Conservation (phyloP, 2,113 vertebrate species). For the Microcebus jonahi region DNA sequence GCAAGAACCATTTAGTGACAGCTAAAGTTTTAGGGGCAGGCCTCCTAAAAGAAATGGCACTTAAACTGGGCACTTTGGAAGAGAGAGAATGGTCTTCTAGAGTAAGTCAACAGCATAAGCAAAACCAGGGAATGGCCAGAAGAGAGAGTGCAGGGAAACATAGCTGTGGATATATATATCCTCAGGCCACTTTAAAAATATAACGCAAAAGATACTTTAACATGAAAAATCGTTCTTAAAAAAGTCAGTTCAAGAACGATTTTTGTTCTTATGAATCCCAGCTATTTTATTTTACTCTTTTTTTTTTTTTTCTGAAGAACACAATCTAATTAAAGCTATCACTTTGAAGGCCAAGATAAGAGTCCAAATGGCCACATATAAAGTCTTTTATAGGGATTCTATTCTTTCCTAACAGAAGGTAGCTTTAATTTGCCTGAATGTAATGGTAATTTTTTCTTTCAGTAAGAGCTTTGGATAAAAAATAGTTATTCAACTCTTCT, state of each 20-base stretch:
- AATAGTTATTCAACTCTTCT: constrained; percentile 2
- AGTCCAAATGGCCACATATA: background rate
- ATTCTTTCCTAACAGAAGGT: constrained; percentile 40
- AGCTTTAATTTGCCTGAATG: constrained; percentile 36
- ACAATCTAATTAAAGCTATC: constrained; percentile 37
- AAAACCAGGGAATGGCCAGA: background rate
- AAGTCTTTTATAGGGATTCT: background rate
- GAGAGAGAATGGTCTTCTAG: background rate
- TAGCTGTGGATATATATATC: background rate
- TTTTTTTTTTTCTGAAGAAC: constrained; percentile 16
- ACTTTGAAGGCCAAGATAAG: constrained; percentile 6
- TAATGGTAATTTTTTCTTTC: constrained; percentile 19
- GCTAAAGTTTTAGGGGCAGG: background rate
- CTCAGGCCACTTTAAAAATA: constrained; percentile 10
- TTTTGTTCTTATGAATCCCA: background rate
- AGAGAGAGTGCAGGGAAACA: background rate
- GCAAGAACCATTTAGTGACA: background rate
- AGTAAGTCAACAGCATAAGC: background rate
- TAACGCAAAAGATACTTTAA: background rate
- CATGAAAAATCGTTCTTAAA: background rate
- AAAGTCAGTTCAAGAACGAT: background rate
- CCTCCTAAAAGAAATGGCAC: background rate
- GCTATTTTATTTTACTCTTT: constrained; percentile 14
- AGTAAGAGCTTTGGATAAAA: constrained; percentile 44
- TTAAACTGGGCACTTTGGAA: background rate